Evolutionary conservation across 1,140 invertebrate genomes (phyloP).

Genomic region (Saccostrea cuccullata): DNA sequence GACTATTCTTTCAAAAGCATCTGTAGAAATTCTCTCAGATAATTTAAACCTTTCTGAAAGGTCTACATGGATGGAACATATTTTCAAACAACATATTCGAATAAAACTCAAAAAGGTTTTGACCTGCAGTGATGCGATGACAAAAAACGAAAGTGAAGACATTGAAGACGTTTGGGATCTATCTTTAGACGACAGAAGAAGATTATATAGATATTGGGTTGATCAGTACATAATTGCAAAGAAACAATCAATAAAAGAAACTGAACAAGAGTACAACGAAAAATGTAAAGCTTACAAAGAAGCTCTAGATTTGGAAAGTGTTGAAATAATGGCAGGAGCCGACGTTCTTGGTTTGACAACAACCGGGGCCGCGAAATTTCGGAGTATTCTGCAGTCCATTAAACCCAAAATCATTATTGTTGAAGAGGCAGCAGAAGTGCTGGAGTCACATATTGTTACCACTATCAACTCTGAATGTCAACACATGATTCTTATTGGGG

Average conservation of each 20-base stretch:
- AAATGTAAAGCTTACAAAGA: slow-evolving; percentile 54
- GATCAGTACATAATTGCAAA: slow-evolving; percentile 53
- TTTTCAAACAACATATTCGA: not conserved
- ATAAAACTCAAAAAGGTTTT: not conserved
- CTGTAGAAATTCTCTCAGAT: too few species aligned
- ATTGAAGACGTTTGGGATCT: slow-evolving; percentile 67
- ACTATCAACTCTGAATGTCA: slow-evolving; percentile 84
- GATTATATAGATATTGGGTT: slow-evolving; percentile 74
- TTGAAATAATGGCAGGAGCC: slow-evolving; percentile 68
- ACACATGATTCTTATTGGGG: slow-evolving; percentile 91
- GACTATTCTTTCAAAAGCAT: too few species aligned
- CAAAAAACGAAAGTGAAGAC: not conserved
- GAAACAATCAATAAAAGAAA: slow-evolving; percentile 44
- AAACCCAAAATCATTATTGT: slow-evolving; percentile 70
- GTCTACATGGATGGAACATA: too few species aligned
- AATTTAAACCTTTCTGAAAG: too few species aligned
- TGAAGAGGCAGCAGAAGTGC: slow-evolving; percentile 75
- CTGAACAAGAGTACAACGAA: slow-evolving; percentile 52
- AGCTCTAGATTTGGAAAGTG: slow-evolving; percentile 60
- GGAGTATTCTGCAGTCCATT: slow-evolving; percentile 60
- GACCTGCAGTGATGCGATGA: not conserved
- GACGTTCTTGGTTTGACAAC: slow-evolving; percentile 74
- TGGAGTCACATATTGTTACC: slow-evolving; percentile 73
- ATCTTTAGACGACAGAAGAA: slow-evolving; percentile 68
- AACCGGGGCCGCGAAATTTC: slow-evolving; percentile 70